Conservation (phyloP, 2,113 vertebrate species). For the Dasyprocta punctata region DNA sequence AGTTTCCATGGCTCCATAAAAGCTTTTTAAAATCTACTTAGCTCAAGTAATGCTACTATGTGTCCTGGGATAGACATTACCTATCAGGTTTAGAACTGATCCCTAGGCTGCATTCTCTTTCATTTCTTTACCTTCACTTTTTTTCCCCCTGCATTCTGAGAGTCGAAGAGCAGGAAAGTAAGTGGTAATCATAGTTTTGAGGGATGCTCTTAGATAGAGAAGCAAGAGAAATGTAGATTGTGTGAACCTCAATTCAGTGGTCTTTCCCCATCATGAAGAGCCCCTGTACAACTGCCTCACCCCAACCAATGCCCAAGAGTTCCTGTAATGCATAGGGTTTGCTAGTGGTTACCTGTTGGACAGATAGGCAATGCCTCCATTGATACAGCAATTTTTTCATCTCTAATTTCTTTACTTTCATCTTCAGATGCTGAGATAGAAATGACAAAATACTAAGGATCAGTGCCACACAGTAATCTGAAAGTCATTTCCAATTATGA, state of each 20-base stretch:
- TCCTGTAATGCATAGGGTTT: background rate
- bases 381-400: background rate
- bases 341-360: background rate
- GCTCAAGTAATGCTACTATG: background rate
- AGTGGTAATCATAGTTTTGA: background rate
- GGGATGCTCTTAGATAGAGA: background rate
- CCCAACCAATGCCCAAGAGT: background rate
- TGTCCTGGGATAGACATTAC: background rate
- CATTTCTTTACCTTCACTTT: background rate
- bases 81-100: background rate
- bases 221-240: background rate
- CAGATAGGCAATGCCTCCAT: background rate
- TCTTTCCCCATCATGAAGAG: background rate
- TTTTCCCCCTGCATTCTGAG: background rate
- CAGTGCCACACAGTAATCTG: background rate
- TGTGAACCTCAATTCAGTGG: background rate
- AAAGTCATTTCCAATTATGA: background rate
- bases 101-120: background rate
- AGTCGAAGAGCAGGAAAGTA: background rate
- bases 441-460: background rate
- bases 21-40: background rate
- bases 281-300: fast-evolving
- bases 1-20: background rate
- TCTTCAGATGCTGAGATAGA: background rate
- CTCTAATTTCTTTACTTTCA: background rate